phyloP scores from a whole-genome alignment of 2,797 vertebrate species.

The Galaxias olidus region DNA sequence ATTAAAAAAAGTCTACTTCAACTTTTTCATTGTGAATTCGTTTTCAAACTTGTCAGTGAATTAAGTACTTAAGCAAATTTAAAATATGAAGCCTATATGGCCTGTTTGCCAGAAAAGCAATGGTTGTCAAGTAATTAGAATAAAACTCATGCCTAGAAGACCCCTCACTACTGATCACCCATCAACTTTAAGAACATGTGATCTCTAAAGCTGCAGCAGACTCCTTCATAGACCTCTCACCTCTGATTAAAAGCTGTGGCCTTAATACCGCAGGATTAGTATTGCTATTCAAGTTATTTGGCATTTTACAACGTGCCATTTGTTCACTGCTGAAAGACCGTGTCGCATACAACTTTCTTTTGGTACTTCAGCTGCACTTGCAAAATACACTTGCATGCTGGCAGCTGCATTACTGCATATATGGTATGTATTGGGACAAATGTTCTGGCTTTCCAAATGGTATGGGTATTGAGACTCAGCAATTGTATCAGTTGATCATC shows the following conservation, averaged over 20 bases:
- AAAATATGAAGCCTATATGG: background rate
- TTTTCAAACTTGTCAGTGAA: too few species aligned
- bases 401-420: too few species aligned
- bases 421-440: too few species aligned
- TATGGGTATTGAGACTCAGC: too few species aligned
- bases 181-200: constrained; percentile 40
- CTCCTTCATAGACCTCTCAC: constrained; percentile 33
- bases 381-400: too few species aligned
- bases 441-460: too few species aligned
- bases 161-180: background rate
- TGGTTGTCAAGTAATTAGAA: constrained; percentile 26
- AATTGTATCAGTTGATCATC: too few species aligned
- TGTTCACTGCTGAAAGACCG: too few species aligned
- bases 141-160: constrained; percentile 15
- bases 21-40: too few species aligned
- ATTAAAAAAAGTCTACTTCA: too few species aligned
- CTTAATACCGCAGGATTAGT: constrained; percentile 44
- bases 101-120: background rate
- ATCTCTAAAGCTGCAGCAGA: constrained; percentile 43
- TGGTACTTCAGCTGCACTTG: too few species aligned
- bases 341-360: too few species aligned
- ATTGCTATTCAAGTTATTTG: constrained; percentile 26
- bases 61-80: background rate
- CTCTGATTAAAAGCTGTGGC: constrained; percentile 30
- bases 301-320: constrained; percentile 16